Evolutionary conservation across 2,888 invertebrate species (phyloP), one percentile per base, ranked within the genome.

Genomic region (Cenopis cana): DNA sequence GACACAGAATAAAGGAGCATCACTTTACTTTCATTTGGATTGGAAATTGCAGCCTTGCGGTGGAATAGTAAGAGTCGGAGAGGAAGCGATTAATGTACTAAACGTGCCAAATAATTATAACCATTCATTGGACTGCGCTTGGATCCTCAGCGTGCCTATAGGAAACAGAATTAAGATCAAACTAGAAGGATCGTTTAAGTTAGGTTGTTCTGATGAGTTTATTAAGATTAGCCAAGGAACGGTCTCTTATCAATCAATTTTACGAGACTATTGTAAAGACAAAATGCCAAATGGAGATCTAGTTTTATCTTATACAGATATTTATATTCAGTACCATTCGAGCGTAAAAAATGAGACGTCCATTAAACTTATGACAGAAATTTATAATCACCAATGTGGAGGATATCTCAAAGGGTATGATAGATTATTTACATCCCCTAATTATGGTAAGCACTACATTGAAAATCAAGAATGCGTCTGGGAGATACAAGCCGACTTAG

Each of bases 391-490:
- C 95, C 95, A 95, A 36, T 97, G 97, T 82, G 97, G 97, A 0
- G 97, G 97, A 12, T 85, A 93, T 12, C 85, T 95, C n/a, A 93
- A 93, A 72, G 85, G 85, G 24, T 85, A 80, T 57, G 82, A 83
- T 18, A 90, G 87, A 59, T 78, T 82, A 24, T 91, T 96, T 74
- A 77, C 87, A 46, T 94, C 95, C 0, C 95, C 95, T 41, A 94
- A 95, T 77, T 96, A 94, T 85, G 95, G 96, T 0, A 89, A 89
- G 75, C 83, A 82, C 59, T 98, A 98, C 85, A 94, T 94, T n/a
- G 94, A 95, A 73, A 97, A 97, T 84, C 91, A 95, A 59, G 98
- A 98, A 87, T 98, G 98, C 80, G 88, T 94, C 8, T 98, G 98
- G 98, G 95, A 95, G 77, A 94, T 98, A 67, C 85, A 89, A 46